Evolutionary conservation across 1,140 invertebrate species (phyloP), one percentile per base, ranked within the genome.

Genomic region (Drosophila rufa): DNA sequence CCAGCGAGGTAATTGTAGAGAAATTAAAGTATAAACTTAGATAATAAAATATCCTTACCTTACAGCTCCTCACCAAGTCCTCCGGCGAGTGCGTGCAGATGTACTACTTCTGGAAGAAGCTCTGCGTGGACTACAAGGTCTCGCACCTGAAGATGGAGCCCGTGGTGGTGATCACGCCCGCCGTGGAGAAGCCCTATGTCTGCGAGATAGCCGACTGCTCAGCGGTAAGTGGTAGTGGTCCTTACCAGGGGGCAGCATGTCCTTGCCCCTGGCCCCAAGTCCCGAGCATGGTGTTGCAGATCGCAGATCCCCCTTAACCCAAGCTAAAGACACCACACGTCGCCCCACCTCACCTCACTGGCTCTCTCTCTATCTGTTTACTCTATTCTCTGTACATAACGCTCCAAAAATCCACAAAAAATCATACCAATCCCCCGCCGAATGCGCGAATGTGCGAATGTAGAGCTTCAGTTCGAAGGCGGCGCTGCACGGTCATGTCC

Each of bases 101-200:
- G 94, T 99, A 99, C 93, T 99, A 99, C 93, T 95, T 99, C 80
- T 99, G 99, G 99, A 99, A 99, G 94, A 98, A 98, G 93, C 95
- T 98, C 15, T 98, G 97, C 80, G 96, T 96, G 59, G 97, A 98
- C 92, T 90, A 90, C 45, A 95, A 95, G 77, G 90, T 91, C 5
- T 89, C 91, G 9, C 91, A 93, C 56, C 47, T 93, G 14, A 92
- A 92, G 60, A 83, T 85, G 78, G 85, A 90, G 47, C 82, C 85
- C 7, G 86, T 82, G 47, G 55, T 66, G 4, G 75, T 68, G 2
- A 75, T 56, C 19, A 67, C 74, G 4, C 75, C 83, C 7, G 36
- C 56, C 5, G 68, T 78, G 57, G 94, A 94, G 47, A 93, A 93
- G 53, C 90, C 93, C n/a, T 95, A 94, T 92, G 93, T 94, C 9